A percentile compares a stretch with the other conserved stretches of the same genome.
These are phyloP conservation scores for Lutraria lutraria DNA, from an alignment of 2,888 invertebrate genomes.

Conservation along the genomic window DNA sequence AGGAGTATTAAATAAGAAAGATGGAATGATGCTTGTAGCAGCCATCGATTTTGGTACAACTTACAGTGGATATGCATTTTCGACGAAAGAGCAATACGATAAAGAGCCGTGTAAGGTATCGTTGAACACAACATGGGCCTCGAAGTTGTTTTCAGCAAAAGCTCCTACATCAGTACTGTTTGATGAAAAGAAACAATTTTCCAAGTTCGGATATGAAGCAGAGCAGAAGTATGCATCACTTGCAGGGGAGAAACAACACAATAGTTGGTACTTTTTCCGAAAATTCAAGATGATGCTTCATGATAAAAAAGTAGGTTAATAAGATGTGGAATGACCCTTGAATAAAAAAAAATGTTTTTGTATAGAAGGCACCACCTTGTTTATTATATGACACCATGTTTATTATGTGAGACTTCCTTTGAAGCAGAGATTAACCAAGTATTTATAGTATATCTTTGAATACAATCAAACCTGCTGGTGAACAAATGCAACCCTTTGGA, in stretches of 20 bases:
- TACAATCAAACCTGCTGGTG: no score
- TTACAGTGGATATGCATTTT: conserved; percentile 66
- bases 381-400: no score
- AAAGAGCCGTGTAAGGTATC: conserved; percentile 46
- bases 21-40: conserved; percentile 59
- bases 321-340: no score
- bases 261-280: conserved; percentile 61
- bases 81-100: conserved; percentile 44
- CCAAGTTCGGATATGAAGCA: conserved; percentile 63
- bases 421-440: no score
- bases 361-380: no score
- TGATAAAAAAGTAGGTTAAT: conserved; percentile 46
- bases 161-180: conserved; percentile 57
- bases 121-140: conserved; percentile 54
- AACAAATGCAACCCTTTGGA: no score
- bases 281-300: conserved; percentile 62
- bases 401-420: no score
- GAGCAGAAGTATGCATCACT: conserved; percentile 54
- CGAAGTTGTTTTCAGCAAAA: conserved; percentile 49
- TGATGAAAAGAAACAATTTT: conserved; percentile 49
- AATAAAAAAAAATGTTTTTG: no score
- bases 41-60: conserved; percentile 68
- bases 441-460: no score
- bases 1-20: conserved; percentile 43
- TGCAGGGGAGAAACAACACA: conserved; percentile 49